phyloP scores from a whole-genome alignment of 2,888 invertebrate species.

The Saturnia pavonia region DNA sequence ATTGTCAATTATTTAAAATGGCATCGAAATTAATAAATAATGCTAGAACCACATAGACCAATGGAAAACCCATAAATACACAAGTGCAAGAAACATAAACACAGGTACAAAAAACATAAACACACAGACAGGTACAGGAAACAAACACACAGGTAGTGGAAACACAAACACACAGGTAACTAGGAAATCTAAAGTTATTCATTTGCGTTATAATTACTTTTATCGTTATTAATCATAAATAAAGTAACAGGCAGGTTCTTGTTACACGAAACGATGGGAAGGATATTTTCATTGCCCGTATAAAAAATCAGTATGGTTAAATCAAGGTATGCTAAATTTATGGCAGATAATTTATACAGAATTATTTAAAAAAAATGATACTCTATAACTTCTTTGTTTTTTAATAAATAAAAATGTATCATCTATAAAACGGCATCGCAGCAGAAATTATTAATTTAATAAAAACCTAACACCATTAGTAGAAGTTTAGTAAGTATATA shows the following conservation, averaged over 20 bases:
- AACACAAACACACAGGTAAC: background rate
- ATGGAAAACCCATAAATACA: background rate
- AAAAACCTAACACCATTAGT: background rate
- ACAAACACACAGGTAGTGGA: background rate
- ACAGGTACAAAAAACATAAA: background rate
- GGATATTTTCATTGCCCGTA: background rate
- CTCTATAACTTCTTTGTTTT: background rate
- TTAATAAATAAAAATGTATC: background rate
- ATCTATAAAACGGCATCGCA: background rate
- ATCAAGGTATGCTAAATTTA: background rate
- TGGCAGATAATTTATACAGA: background rate
- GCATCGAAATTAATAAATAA: too few relatives aligned
- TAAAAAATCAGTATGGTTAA: background rate
- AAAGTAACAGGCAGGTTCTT: background rate
- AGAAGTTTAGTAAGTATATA: background rate
- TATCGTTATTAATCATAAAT: background rate
- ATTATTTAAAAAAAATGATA: background rate
- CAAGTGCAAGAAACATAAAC: background rate
- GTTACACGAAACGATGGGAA: background rate
- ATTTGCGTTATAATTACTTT: background rate
- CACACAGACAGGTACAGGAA: background rate
- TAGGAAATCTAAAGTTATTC: background rate
- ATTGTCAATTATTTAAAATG: constrained; percentile 50
- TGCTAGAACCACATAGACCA: too few relatives aligned
- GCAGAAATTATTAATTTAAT: background rate